Base-by-base conservation (phyloP, 1,140 invertebrate genomes). In the Chrysomallon squamiferum region DNA sequence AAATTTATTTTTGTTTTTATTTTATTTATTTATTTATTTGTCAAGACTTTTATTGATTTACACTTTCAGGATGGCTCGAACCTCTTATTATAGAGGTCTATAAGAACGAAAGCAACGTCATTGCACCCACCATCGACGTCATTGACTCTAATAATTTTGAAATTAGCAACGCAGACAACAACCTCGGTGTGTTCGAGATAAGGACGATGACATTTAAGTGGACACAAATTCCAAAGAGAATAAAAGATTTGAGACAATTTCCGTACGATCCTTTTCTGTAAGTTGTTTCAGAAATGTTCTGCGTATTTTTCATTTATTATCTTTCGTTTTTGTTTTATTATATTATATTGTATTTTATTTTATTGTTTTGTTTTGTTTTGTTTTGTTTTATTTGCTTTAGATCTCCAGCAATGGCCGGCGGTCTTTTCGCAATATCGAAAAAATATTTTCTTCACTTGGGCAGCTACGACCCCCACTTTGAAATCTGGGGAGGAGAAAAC, bases 91-190 rank as follows among this genome's bases (percentile, higher is more conserved):
- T 66, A 32, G 57, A 63, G 49, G 96, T 81, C 87, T 89, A 54
- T 11, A 62, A 94, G 91, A 7, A 97, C 92, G 4, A 84, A 91
- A 95, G 86, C 93, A 92, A 87, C 87, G 92, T 69, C 92, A 95
- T 80, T 92, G 93, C 11, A 89, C 90, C 33, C 92, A 91, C 98
- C 22, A 98, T 99, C 72, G 97, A 99, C 86, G 93, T 97, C 18
- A 97, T 99, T 58, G 96, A 97, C 84, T 90, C 95, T 6, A 94
- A 97, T 78, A 97, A 95, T 1, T 97, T 98, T 20, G 11, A 54
- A 2, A 33, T 49, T 32, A 20, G 41, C 25, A 27, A 27, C 50
- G 50, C 50, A 1, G 50, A 54, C 50, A 54, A 54, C 50, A 54
- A 54, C 50, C 22, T 54, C 20, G 50, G 50, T 22, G 50, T 18